These are phyloP conservation scores for Coptodon rendalli DNA, from an alignment of 2,113 vertebrate genomes.

Conservation along the genomic window DNA sequence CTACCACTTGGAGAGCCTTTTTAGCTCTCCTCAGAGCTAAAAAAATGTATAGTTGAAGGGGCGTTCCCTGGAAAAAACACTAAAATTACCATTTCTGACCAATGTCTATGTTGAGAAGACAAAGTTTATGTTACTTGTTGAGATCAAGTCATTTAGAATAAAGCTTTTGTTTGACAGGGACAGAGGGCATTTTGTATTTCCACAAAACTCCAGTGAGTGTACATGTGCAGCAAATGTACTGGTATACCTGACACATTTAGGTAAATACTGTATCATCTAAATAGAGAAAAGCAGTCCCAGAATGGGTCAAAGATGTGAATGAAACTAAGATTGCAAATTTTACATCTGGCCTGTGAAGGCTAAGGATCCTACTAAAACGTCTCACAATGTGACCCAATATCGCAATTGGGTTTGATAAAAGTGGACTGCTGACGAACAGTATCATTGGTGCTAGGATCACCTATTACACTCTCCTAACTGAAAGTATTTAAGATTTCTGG, in stretches of 20 bases:
- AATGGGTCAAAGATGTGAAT: background rate
- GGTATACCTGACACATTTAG: background rate
- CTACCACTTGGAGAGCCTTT: background rate
- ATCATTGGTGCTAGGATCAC: background rate
- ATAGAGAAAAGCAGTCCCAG: background rate
- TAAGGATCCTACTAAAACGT: background rate
- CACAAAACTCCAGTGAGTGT: background rate
- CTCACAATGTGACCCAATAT: background rate
- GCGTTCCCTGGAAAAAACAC: background rate
- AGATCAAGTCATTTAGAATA: background rate
- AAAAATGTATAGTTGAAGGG: background rate
- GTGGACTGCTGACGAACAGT: background rate
- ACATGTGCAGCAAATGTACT: background rate
- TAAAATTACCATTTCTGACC: background rate
- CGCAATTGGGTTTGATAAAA: background rate
- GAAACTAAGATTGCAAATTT: background rate
- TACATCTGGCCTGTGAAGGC: background rate
- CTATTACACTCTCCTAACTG: background rate
- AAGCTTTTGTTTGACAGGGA: background rate
- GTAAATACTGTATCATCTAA: background rate
- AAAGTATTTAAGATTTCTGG: background rate
- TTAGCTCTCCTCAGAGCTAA: background rate
- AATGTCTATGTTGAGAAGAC: background rate
- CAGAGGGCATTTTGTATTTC: background rate
- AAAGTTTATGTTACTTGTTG: background rate